Base-by-base conservation (phyloP, 2,113 vertebrate species). In the Rhegmatorhina hoffmannsi region DNA sequence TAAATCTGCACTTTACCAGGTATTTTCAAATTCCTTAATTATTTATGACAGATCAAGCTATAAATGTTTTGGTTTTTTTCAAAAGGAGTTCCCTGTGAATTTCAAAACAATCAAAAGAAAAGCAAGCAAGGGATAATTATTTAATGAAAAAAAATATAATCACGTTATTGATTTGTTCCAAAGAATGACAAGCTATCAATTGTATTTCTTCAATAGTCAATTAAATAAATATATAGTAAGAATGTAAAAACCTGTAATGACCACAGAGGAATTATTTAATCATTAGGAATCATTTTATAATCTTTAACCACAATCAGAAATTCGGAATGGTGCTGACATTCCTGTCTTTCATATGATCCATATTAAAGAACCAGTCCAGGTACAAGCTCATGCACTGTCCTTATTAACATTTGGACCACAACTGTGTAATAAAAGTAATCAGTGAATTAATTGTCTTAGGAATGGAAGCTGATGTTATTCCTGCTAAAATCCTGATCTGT, bases 211-310 rank as follows among this genome's bases (percentile, higher is more conserved):
- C 29, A 53, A 53, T 29, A 76, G 59, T 72, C 77, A 80, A 58
- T 86, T 88, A 92, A 95, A 84, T 88, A 90, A 84, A 86, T 75
- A 87, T 21, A 60, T 49, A 63, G 46, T 69, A 43, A 60, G 44
- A 74, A 56, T 56, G 20, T 87, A 92, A 91, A 89, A 91, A 58
- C 40, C 69, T 59, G 49, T 91, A 72, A 55, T 75, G 53, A 81
- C 56, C 86, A 15, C 28, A 49, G 77, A 74, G 33, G 52, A 87
- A 80, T 20, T 26, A 78, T 91, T 90, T 91, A 75, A 69, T 76
- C 34, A 29, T 78, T 85, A 59, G 40, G 58, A 82, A 67, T 93
- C 6, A 38, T 93, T 92, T 86, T 58, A 63, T 91, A 84, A 73
- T 88, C 81, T 72, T 87, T 75, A 90, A 69, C 40, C 4, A 0